Conservation (phyloP, 1,140 invertebrate species). For the Tetragonula clypearis region DNA sequence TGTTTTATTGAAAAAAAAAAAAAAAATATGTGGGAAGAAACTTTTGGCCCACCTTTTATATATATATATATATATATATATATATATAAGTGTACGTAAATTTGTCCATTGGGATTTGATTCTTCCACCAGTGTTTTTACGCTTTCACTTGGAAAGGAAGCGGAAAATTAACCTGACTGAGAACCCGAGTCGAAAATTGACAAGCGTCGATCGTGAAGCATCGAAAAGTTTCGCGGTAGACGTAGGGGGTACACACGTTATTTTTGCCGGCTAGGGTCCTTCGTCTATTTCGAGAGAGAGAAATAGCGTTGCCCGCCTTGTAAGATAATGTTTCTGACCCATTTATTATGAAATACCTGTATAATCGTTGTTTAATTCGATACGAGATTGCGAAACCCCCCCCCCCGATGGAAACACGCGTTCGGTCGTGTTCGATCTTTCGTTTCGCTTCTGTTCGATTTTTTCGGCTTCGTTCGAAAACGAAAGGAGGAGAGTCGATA, state of each 20-base stretch:
- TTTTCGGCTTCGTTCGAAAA: neutral
- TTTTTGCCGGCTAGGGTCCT: constrained; percentile 79
- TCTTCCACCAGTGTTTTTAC: neutral
- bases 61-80: no score
- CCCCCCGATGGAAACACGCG: neutral
- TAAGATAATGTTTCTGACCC: constrained; percentile 77
- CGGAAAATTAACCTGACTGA: neutral
- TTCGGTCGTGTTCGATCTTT: neutral
- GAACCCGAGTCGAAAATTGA: neutral
- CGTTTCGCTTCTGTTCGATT: neutral
- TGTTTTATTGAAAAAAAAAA: no score
- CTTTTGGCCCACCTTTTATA: no score
- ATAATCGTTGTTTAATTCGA: neutral
- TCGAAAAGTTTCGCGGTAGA: constrained; percentile 14
- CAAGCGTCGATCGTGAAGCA: constrained; percentile 4
- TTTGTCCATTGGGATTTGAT: no score
- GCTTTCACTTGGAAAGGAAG: neutral
- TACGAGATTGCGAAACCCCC: no score
- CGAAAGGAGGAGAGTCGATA: neutral
- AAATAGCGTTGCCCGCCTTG: constrained; percentile 69
- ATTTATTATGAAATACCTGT: constrained; percentile 74
- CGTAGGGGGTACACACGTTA: constrained; percentile 68
- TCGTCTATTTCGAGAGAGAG: constrained; percentile 79
- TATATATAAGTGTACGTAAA: no score
- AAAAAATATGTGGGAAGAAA: no score